Conservation (phyloP, 2,797 vertebrate genomes). For the Tapera naevia region DNA sequence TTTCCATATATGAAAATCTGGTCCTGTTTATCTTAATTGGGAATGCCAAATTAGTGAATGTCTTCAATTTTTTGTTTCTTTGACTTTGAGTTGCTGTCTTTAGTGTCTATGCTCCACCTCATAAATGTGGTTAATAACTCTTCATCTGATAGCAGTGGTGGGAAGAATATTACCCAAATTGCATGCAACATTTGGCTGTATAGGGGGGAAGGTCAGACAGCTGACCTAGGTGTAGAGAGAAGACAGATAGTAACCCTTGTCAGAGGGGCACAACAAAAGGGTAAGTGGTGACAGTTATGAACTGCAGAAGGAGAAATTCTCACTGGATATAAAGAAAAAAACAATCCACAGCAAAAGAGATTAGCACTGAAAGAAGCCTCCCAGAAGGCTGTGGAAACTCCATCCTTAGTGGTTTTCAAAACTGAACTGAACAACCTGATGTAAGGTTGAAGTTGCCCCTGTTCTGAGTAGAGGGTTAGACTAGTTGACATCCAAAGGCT, state of each 20-base stretch:
- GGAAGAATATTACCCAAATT: background rate
- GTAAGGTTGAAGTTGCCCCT: background rate
- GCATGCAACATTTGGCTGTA: background rate
- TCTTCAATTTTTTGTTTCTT: background rate
- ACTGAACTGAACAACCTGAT: background rate
- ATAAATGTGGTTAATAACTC: background rate
- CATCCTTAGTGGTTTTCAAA: background rate
- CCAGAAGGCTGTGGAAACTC: background rate
- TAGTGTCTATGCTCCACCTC: background rate
- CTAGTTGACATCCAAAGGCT: background rate
- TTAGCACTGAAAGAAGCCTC: background rate
- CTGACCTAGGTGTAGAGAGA: background rate
- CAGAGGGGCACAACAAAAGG: background rate
- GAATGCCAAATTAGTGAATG: background rate
- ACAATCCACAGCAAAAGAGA: background rate
- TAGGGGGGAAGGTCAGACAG: background rate
- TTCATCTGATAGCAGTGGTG: background rate
- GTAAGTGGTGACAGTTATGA: background rate
- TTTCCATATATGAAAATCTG: background rate
- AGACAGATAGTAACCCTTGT: background rate
- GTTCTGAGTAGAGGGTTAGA: background rate
- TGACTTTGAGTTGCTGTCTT: background rate
- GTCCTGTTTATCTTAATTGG: rapidly evolving
- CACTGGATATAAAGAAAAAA: background rate
- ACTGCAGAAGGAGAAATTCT: background rate